These are phyloP conservation scores for Marmota monax DNA, from an alignment of 2,113 vertebrate species.

Conservation along the genomic window DNA sequence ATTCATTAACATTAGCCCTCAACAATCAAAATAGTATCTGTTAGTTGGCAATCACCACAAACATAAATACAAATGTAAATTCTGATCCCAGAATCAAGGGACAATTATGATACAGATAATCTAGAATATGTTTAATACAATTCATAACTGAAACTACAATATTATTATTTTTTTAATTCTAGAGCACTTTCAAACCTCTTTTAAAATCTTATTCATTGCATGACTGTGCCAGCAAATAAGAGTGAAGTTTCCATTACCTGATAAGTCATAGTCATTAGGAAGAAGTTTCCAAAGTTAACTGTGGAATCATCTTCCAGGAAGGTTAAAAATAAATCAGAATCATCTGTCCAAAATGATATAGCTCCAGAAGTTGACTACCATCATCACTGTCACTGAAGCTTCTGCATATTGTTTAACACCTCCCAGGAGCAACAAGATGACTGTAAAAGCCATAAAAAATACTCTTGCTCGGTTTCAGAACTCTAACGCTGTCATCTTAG, in stretches of 20 bases:
- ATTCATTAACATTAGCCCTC: neutral
- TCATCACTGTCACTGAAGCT: neutral
- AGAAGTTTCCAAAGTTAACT: conserved; percentile 68
- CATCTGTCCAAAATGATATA: conserved; percentile 37
- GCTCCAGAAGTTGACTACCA: conserved; percentile 37
- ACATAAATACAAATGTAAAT: conserved; percentile 12
- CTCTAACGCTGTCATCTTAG: neutral
- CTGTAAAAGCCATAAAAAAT: neutral
- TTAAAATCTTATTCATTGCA: conserved; percentile 19
- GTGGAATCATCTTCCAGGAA: conserved; percentile 64
- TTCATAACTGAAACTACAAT: neutral
- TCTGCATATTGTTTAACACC: neutral
- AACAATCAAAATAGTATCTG: conserved; percentile 15
- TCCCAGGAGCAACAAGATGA: neutral
- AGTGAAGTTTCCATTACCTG: conserved; percentile 62
- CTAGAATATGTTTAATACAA: conserved; percentile 25
- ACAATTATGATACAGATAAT: neutral
- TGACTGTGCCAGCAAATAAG: conserved; percentile 30
- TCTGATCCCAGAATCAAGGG: neutral
- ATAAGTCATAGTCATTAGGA: neutral
- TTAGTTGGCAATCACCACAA: conserved; percentile 3
- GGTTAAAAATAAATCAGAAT: conserved; percentile 71
- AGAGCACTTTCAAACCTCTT: neutral
- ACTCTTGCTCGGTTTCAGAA: neutral
- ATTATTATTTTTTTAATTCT: neutral